Evolutionary conservation across 1,140 invertebrate genomes (phyloP), one percentile per base, ranked within the genome.

Genomic region (Araneus ventricosus): DNA sequence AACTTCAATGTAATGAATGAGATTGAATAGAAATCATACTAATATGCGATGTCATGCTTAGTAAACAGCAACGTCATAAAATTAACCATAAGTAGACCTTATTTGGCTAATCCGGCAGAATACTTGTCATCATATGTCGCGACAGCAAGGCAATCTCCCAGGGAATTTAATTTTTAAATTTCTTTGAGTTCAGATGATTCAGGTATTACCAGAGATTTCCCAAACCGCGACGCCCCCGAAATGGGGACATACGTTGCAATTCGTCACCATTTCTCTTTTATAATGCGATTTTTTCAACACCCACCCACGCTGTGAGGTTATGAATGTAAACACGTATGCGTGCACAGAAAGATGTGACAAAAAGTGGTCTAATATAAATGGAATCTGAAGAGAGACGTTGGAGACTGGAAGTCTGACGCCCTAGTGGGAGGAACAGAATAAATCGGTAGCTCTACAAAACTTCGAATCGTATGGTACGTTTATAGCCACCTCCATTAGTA

Each of bases 371-470:
- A 88, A 37, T 41, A 88, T 45, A 34, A 70, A 88, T 75, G 70
- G 70, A 75, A 75, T 75, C 70, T 75, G 70, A 75, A 75, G 70
- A 75, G 30, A 86, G 52, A 86, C 30, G 84, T 41, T 24, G 88
- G 88, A 90, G 88, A 80, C 88, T 24, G n/a, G 45, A 90, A 90
- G 88, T 90, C 88, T 90, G 88, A 90, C 88, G 88, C 88, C 88
- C 82, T 45, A 41, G 27, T 34, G 88, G 88, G 63, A 57, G 67
- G 20, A 87, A 27, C 4, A 57, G 52, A 87, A 63, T 90, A 90
- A 90, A 90, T 90, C 61, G 88, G 52, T 45, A 90, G n/a, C 57
- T 39, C 57, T n/a, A 67, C 61, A 63, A 37, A 88, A 86, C n/a
- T 61, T 20, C 1, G 20, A 34, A 61, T 61, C 17, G 30, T 75